Evolutionary conservation across 2,797 vertebrate genomes (phyloP).

Genomic region (Lagorchestes hirsutus): DNA sequence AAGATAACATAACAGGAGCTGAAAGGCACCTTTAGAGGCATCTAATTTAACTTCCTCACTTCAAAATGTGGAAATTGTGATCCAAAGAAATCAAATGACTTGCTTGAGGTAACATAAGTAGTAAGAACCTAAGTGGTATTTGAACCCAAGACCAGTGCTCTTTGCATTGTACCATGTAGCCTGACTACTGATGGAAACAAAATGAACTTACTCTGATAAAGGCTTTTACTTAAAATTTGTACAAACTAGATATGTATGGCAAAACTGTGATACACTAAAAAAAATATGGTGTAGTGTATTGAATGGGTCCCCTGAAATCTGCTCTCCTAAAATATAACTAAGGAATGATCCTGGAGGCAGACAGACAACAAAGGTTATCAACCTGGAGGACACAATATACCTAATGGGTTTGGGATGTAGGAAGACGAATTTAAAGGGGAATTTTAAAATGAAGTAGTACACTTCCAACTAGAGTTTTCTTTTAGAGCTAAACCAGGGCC

Average conservation of each 20-base stretch:
- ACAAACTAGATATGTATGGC: background rate
- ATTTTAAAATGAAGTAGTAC: background rate
- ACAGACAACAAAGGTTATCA: rapidly evolving
- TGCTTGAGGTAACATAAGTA: background rate
- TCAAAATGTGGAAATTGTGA: background rate
- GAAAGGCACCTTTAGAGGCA: background rate
- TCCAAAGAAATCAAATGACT: background rate
- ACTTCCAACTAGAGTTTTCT: background rate
- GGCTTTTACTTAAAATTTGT: background rate
- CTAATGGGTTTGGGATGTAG: background rate
- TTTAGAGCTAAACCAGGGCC: constrained; percentile 39
- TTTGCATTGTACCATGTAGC: background rate
- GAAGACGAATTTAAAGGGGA: constrained; percentile 31
- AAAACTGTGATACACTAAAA: background rate
- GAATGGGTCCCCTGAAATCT: rapidly evolving
- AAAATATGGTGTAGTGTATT: background rate
- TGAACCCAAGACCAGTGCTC: background rate
- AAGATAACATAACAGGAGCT: background rate
- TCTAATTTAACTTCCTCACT: background rate
- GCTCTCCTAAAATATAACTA: background rate
- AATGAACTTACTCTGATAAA: constrained; percentile 30
- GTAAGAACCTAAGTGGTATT: background rate
- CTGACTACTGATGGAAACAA: background rate
- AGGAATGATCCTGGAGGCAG: background rate
- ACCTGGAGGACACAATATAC: constrained; percentile 20